Evolutionary conservation across 2,888 invertebrate genomes (phyloP), one percentile per base, ranked within the genome.

Genomic region (Polyploca ridens): DNA sequence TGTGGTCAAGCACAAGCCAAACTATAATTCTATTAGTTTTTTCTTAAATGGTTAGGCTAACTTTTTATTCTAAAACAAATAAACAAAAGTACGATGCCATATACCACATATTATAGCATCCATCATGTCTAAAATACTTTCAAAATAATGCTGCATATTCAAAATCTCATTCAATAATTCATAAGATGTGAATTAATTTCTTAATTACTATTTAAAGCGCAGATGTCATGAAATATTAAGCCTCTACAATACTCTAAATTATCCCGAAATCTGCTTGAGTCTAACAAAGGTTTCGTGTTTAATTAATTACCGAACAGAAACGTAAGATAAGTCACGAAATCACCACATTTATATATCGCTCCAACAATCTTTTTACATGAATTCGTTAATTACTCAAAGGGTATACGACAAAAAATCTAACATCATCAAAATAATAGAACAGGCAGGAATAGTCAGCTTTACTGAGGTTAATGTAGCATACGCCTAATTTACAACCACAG

Each of bases 401-500:
- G n/a, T 54, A 19, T 8, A 10, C 16, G 5, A 41, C 27, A 41
- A 41, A 61, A 41, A 19, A 16, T 49, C 49, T 5, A 3, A 41
- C 4, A 27, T 27, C 27, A 61, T 44, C 61, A 41, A 61, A 61
- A 61, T 54, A 19, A 19, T 19, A 19, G 54, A 10, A 54, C 54
- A 61, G 27, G n/a, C n/a, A 38, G n/a, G 44, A 19, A 27, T 61
- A 19, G 16, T 41, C 61, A 33, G 41, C 41, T 61, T 61, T 61
- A 61, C 61, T 66, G 73, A 64, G 77, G 65, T 66, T 76, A 76
- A 76, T 77, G 76, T 75, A 77, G 64, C 77, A 77, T 67, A 71
- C 62, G 10, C 60, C 70, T 75, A 73, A 76, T 76, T 77, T 71
- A 69, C 73, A 72, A 63, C 69, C 62, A 64, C 67, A 61, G 67